These are phyloP conservation scores for Phaethon lepturus DNA, from an alignment of 2,113 vertebrate genomes.

Conservation along the genomic window DNA sequence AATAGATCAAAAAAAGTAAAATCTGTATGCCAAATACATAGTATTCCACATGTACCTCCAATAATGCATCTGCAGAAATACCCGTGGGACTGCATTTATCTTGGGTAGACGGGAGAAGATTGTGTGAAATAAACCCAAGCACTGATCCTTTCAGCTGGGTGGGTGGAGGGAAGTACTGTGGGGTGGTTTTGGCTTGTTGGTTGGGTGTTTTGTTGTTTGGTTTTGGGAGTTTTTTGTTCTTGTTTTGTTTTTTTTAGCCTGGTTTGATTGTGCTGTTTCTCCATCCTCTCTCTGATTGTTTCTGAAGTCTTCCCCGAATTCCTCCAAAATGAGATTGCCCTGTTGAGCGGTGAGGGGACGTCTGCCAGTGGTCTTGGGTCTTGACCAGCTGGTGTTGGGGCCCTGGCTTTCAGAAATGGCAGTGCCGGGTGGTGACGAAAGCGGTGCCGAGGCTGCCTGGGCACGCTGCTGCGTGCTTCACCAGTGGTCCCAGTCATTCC, in stretches of 20 bases:
- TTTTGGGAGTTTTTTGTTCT: too few relatives aligned
- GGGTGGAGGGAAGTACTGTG: background rate
- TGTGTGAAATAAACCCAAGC: background rate
- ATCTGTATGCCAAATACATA: background rate
- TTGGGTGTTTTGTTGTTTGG: background rate
- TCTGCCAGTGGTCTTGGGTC: background rate
- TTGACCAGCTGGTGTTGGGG: background rate
- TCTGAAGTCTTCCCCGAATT: background rate
- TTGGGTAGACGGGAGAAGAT: background rate
- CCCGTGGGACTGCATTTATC: background rate
- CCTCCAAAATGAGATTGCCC: background rate
- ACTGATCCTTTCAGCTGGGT: background rate
- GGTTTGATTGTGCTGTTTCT: background rate
- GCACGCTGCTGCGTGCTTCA: fast-evolving
- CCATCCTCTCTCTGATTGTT: background rate
- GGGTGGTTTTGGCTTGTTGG: background rate
- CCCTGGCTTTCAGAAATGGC: background rate
- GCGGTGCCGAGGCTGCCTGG: background rate
- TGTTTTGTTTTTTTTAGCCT: background rate
- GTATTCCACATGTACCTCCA: background rate
- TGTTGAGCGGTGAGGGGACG: background rate
- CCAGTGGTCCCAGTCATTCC: background rate
- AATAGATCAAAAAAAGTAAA: background rate
- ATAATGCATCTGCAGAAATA: background rate
- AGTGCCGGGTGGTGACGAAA: background rate